Conservation (phyloP, 1,140 invertebrate species). For the Panagrolaimus sp. region DNA sequence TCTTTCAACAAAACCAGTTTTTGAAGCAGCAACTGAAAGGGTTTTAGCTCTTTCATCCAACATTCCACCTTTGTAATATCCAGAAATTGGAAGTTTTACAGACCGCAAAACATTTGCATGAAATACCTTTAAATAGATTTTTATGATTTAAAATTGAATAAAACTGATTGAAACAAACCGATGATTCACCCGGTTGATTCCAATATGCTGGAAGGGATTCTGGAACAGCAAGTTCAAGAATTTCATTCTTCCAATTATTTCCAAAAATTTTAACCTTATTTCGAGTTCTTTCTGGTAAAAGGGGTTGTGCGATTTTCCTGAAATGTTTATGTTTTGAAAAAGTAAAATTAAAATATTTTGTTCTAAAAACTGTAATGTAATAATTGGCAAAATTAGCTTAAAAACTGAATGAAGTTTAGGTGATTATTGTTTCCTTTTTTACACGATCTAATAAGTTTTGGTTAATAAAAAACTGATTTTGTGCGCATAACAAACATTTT, state of each 20-base stretch:
- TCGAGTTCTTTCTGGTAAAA: conserved; percentile 52
- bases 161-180: conserved; percentile 24
- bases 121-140: conserved; percentile 35
- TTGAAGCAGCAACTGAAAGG: conserved; percentile 47
- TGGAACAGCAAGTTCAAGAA: conserved; percentile 47
- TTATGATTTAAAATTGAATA: neutral
- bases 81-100: conserved; percentile 35
- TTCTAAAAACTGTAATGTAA: neutral
- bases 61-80: conserved; percentile 45
- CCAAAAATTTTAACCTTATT: conserved; percentile 58
- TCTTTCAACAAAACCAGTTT: conserved; percentile 38
- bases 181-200: conserved; percentile 45
- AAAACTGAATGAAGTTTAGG: too few relatives aligned
- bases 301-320: conserved; percentile 51
- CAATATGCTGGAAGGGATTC: conserved; percentile 51
- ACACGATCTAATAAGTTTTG: too few relatives aligned
- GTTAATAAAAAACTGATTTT: too few relatives aligned
- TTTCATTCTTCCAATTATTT: conserved; percentile 48
- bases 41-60: conserved; percentile 21
- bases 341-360: conserved; percentile 18
- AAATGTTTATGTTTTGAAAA: too few relatives aligned
- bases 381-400: too few relatives aligned
- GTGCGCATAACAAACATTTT: too few relatives aligned
- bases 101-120: conserved; percentile 44
- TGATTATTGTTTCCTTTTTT: too few relatives aligned